Evolutionary conservation across 2,888 invertebrate species (phyloP), one percentile per base, ranked within the genome.

Genomic region (Hermaeophaga mercurialis): DNA sequence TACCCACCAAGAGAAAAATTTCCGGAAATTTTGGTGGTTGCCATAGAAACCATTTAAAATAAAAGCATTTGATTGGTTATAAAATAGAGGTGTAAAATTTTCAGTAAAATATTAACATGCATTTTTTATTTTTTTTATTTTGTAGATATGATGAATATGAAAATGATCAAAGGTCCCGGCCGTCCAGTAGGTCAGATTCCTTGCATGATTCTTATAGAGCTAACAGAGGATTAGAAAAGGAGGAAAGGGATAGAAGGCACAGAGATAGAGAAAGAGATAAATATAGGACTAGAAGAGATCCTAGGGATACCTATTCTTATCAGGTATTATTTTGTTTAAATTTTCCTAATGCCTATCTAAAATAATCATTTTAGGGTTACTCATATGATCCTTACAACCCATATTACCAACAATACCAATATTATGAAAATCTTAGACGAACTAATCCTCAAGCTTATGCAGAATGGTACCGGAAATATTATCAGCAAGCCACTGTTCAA

Each of bases 361-460:
- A n/a, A n/a, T n/a, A n/a, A 39, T 19, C 1, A 19, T 66, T 65
- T 19, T 57, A 79, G 78, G 72, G 73, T 36, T 76, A 72, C 54
- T 73, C 76, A 11, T 82, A 81, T 61, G 85, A 85, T 75, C 81
- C 84, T 53, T 84, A 83, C 78, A 77, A 77, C 73, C 80, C 81
- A 61, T 85, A 85, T 75, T 82, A 84, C 41, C 73, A 72, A 56
- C 83, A 85, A 72, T 87, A 87, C 77, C 84, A 86, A 71, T 91
- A 90, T 79, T 87, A 89, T 73, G 89, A 90, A 77, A 89, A 88
- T 73, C 80, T 92, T 74, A 84, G 90, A 3, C 82, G 85, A 56
- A 85, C 85, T 41, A 87, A 92, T 82, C 91, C 92, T 15, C 86
- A 86, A 69, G 88, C 88, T 17, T 92, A 92, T 79, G 82, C 88